Evolutionary conservation across 2,888 invertebrate species (phyloP).

Genomic region (Miltochrista miniata): DNA sequence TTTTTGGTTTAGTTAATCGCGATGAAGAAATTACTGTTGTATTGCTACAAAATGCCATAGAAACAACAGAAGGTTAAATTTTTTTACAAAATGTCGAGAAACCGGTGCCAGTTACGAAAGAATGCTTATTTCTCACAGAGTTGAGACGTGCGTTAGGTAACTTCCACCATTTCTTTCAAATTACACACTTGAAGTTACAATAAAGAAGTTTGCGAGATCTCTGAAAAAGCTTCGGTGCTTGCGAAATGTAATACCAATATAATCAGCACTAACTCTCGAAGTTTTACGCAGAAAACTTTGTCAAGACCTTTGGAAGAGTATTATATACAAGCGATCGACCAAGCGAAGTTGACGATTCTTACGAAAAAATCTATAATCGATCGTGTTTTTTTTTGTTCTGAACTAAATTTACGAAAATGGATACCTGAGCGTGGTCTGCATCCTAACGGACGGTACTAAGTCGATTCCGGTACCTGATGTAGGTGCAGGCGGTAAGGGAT

Average conservation of each 20-base stretch:
- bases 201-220: slow-evolving; percentile 27
- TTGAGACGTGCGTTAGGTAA: slow-evolving; percentile 30
- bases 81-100: slow-evolving; percentile 15
- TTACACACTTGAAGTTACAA: slow-evolving; percentile 18
- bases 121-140: slow-evolving; percentile 39
- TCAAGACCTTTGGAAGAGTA: no score
- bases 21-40: background rate
- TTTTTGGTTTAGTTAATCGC: no score
- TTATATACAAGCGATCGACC: no score
- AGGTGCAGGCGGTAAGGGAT: no score
- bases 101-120: slow-evolving; percentile 21
- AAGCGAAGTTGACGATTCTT: no score
- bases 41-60: slow-evolving; percentile 19
- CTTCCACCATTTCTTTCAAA: slow-evolving; percentile 15
- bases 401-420: no score
- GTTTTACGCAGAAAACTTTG: slow-evolving; percentile 12
- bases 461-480: no score
- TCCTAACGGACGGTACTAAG: no score
- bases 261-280: slow-evolving; percentile 16
- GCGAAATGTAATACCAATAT: slow-evolving; percentile 19
- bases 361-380: no score
- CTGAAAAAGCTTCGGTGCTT: slow-evolving; percentile 10
- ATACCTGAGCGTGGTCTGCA: no score
- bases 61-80: slow-evolving; percentile 16
- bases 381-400: no score